Conservation (phyloP, 2,113 vertebrate genomes). For the Myotis lucifugus region DNA sequence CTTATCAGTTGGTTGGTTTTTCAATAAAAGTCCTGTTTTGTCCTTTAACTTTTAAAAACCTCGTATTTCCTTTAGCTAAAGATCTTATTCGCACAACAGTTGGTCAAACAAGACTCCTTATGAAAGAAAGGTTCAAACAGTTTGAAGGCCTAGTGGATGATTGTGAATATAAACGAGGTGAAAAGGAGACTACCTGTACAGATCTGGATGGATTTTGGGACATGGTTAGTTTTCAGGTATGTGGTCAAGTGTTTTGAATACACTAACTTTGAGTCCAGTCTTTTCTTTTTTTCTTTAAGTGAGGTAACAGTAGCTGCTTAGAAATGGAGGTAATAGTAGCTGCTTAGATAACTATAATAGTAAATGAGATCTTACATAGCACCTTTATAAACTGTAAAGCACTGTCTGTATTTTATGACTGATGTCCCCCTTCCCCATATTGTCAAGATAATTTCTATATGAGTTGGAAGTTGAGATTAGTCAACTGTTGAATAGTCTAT, state of each 20-base stretch:
- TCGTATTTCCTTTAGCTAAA: slow-evolving; percentile 84
- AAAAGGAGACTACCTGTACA: slow-evolving; percentile 91
- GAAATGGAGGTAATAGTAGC: neutral
- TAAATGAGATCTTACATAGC: neutral
- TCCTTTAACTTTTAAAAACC: slow-evolving; percentile 23
- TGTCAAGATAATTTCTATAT: neutral
- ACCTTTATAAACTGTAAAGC: neutral
- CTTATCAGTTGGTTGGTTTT: neutral
- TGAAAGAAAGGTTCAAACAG: slow-evolving; percentile 94
- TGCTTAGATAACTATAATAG: neutral
- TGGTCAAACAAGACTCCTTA: slow-evolving; percentile 93
- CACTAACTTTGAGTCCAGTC: neutral
- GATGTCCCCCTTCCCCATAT: neutral
- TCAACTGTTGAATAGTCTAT: neutral
- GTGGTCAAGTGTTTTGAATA: slow-evolving; percentile 20
- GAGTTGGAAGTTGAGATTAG: neutral
- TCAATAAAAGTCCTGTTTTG: neutral
- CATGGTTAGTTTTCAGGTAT: slow-evolving; percentile 93
- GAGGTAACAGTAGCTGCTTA: neutral
- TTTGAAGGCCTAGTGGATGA: slow-evolving; percentile 94
- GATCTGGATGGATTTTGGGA: slow-evolving; percentile 99
- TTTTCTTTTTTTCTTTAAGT: neutral
- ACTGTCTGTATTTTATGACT: neutral
- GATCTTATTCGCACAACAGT: slow-evolving; percentile 91
- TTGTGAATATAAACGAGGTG: slow-evolving; percentile 91